These are phyloP conservation scores for Planiliza haematocheilus DNA, from an alignment of 2,113 vertebrate species.

Conservation along the genomic window DNA sequence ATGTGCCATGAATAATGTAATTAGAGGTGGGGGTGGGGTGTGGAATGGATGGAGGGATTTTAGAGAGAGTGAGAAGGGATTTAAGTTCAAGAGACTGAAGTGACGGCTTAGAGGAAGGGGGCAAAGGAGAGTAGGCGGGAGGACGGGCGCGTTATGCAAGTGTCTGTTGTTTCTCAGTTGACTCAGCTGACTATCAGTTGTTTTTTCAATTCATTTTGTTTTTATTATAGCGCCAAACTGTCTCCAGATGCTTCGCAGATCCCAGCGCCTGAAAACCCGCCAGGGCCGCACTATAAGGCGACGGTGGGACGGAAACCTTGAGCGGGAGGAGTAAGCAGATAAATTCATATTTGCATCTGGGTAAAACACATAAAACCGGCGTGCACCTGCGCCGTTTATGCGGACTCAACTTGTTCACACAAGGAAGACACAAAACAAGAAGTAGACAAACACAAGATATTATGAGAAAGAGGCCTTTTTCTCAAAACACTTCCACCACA, in stretches of 20 bases:
- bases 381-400: constrained; percentile 1
- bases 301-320: too few relatives aligned
- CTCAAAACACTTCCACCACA: constrained; percentile 44
- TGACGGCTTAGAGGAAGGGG: constrained; percentile 21
- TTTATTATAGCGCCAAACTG: too few relatives aligned
- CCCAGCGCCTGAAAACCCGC: too few relatives aligned
- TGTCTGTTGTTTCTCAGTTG: constrained; percentile 16
- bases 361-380: not conserved
- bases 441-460: constrained; percentile 13
- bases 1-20: constrained; percentile 1
- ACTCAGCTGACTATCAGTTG: not conserved
- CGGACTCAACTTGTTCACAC: not conserved
- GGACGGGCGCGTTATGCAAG: constrained; percentile 40
- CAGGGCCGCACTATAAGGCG: too few relatives aligned
- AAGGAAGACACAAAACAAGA: constrained; percentile 31
- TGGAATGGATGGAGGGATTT: not conserved
- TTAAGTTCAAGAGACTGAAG: not conserved
- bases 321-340: too few relatives aligned
- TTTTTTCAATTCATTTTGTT: not conserved
- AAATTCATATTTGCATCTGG: too few relatives aligned
- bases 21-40: too few relatives aligned
- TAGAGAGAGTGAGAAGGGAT: constrained; percentile 13
- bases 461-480: constrained; percentile 44
- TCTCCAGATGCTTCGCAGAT: too few relatives aligned
- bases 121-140: constrained; percentile 17